A percentile compares a stretch with the other conserved stretches of the same genome.
phyloP scores from a whole-genome alignment of 92 coral and sea anemone species.

The Epizoanthus stellaris region DNA sequence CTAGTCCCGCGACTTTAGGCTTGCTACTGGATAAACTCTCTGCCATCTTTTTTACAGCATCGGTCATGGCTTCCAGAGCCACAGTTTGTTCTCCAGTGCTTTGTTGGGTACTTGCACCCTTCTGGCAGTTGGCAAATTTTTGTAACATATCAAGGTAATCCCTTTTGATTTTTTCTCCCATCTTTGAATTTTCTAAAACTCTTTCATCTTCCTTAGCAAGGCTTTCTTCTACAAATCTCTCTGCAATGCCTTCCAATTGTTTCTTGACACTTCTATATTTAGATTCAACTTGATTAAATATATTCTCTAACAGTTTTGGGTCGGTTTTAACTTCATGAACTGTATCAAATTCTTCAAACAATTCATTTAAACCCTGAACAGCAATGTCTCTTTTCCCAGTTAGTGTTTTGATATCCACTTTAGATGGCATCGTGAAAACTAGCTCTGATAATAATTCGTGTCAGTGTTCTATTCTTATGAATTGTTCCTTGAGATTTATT shows the following conservation, averaged over 20 bases:
- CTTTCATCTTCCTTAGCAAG: conserved; percentile 37
- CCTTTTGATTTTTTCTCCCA: conserved; percentile 52
- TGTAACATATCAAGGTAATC: conserved; percentile 43
- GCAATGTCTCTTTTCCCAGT: too few relatives aligned
- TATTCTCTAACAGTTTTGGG: not conserved
- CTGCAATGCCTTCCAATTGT: conserved; percentile 52
- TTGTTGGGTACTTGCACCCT: not conserved
- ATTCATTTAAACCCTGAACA: too few relatives aligned
- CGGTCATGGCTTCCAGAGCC: conserved; percentile 53
- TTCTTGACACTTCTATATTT: conserved; percentile 59
- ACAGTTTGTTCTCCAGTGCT: conserved; percentile 18
- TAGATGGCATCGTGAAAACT: too few relatives aligned
- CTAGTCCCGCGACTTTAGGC: conserved; percentile 51
- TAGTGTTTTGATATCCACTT: too few relatives aligned
- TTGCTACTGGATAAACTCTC: conserved; percentile 48
- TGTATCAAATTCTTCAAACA: too few relatives aligned
- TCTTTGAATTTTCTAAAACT: conserved; percentile 37
- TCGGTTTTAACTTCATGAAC: too few relatives aligned
- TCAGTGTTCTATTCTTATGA: too few relatives aligned
- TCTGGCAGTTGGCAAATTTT: conserved; percentile 41
- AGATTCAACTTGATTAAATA: not conserved
- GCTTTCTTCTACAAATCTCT: conserved; percentile 50
- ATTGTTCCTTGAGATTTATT: too few relatives aligned
- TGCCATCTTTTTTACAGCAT: conserved; percentile 59
- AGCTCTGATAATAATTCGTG: conserved; percentile 28